Percentiles rank a stretch among this genome's conserved stretches.
phyloP scores from a whole-genome alignment of 1,140 invertebrate genomes.

The Drosophila insularis region DNA sequence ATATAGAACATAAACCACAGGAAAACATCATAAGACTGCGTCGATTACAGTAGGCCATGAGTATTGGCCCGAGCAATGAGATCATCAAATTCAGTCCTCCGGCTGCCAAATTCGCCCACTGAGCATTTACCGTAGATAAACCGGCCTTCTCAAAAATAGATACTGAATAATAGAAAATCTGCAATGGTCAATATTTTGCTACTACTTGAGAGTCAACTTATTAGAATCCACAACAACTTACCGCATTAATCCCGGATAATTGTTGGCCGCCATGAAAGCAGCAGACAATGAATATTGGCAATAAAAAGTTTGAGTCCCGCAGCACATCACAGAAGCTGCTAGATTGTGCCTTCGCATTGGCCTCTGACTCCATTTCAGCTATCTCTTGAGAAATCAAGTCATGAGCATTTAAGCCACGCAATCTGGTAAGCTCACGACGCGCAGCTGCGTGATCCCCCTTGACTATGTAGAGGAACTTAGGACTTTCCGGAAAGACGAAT shows the following conservation, averaged over 20 bases:
- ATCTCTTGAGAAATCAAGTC: constrained; percentile 83
- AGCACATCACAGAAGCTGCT: constrained; percentile 85
- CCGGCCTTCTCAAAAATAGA: constrained; percentile 87
- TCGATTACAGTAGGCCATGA: constrained; percentile 85
- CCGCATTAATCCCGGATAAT: constrained; percentile 93
- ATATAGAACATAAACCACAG: constrained; percentile 83
- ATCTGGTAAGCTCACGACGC: constrained; percentile 72
- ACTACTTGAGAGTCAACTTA: background rate
- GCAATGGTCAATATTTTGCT: constrained; percentile 5
- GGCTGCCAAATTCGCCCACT: constrained; percentile 88
- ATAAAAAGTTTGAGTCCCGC: constrained; percentile 84
- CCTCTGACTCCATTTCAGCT: constrained; percentile 77
- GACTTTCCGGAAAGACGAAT: constrained; percentile 91
- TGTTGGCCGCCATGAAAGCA: constrained; percentile 92
- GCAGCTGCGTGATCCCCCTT: constrained; percentile 86
- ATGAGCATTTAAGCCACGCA: constrained; percentile 58
- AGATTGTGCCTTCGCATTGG: constrained; percentile 68
- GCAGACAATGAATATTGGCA: constrained; percentile 89
- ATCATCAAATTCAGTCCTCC: constrained; percentile 87
- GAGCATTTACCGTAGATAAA: constrained; percentile 83
- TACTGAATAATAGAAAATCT: constrained; percentile 91
- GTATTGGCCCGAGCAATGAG: constrained; percentile 85
- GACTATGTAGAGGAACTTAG: constrained; percentile 91
- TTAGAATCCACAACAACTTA: constrained; percentile 81
- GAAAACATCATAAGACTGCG: constrained; percentile 85